These are phyloP conservation scores for Alexandromys fortis DNA, from an alignment of 2,113 vertebrate genomes.

Conservation along the genomic window DNA sequence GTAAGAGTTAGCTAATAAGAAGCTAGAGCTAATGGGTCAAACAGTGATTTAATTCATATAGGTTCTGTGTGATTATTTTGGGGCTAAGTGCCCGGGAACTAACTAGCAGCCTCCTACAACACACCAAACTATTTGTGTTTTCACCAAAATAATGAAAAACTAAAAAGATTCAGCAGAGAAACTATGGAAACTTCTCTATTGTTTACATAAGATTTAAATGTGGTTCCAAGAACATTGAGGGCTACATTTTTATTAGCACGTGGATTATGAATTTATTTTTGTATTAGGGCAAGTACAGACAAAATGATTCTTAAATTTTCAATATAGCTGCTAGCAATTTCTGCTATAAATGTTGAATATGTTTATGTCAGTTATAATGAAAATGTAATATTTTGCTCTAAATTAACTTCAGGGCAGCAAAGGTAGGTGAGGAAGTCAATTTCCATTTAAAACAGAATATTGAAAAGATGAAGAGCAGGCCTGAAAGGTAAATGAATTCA, in stretches of 20 bases:
- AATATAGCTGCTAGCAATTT: not conserved
- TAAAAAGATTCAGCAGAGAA: not conserved
- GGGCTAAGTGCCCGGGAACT: too few relatives aligned
- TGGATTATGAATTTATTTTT: conserved; percentile 37
- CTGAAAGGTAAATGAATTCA: not conserved
- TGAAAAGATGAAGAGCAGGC: not conserved
- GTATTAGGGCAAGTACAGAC: not conserved
- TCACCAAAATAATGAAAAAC: too few relatives aligned
- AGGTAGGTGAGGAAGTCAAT: not conserved
- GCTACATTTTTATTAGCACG: not conserved
- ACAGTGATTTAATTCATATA: too few relatives aligned
- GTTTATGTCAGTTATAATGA: conserved; percentile 11
- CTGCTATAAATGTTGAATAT: not conserved
- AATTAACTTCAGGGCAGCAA: conserved; percentile 36
- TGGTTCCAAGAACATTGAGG: not conserved
- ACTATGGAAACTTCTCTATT: not conserved
- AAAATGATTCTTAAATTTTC: conserved; percentile 11
- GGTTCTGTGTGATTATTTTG: too few relatives aligned
- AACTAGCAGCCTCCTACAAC: too few relatives aligned
- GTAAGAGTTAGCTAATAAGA: too few relatives aligned
- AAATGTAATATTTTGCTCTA: conserved; percentile 8
- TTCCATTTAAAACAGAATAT: not conserved
- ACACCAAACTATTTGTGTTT: too few relatives aligned
- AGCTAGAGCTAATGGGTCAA: too few relatives aligned
- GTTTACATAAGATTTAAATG: conserved; percentile 30